Percentiles rank a stretch among this genome's conserved stretches.
Evolutionary conservation across 2,888 invertebrate genomes (phyloP).

Genomic region (Tetheella fluctuosa): DNA sequence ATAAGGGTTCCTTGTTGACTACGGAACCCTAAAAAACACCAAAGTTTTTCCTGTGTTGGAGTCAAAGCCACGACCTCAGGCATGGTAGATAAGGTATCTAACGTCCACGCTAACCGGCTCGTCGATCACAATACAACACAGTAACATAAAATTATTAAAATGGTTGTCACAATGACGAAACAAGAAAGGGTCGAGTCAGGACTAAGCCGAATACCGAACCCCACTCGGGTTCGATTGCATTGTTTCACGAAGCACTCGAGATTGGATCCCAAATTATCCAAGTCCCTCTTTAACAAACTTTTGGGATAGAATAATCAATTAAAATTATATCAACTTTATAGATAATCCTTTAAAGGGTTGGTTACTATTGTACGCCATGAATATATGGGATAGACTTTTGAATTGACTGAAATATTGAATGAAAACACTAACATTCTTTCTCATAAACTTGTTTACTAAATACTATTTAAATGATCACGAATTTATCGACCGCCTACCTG

Average conservation of each 20-base stretch:
- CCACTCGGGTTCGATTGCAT: slow-evolving; percentile 38
- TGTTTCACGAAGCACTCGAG: slow-evolving; percentile 45
- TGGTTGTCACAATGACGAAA: background rate
- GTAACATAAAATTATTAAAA: background rate
- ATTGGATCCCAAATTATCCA: slow-evolving; percentile 38
- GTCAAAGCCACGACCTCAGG: too few species aligned
- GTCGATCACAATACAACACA: too few species aligned
- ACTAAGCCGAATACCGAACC: slow-evolving; percentile 28
- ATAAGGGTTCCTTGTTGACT: too few species aligned
- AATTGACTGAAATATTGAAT: too few species aligned
- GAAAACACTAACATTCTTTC: too few species aligned
- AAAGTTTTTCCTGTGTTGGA: too few species aligned
- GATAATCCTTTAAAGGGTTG: slow-evolving; percentile 8
- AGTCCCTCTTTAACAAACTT: slow-evolving; percentile 22
- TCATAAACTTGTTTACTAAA: too few species aligned
- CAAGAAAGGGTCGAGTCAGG: slow-evolving; percentile 17
- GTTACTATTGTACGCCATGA: background rate
- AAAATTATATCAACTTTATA: slow-evolving; percentile 7
- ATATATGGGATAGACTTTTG: background rate
- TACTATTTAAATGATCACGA: too few species aligned
- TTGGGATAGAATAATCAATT: slow-evolving; percentile 6
- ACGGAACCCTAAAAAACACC: too few species aligned
- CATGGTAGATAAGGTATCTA: too few species aligned
- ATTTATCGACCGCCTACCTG: too few species aligned
- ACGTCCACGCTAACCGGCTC: too few species aligned